phyloP scores from a whole-genome alignment of 2,113 vertebrate genomes.

The Dromaius novaehollandiae region DNA sequence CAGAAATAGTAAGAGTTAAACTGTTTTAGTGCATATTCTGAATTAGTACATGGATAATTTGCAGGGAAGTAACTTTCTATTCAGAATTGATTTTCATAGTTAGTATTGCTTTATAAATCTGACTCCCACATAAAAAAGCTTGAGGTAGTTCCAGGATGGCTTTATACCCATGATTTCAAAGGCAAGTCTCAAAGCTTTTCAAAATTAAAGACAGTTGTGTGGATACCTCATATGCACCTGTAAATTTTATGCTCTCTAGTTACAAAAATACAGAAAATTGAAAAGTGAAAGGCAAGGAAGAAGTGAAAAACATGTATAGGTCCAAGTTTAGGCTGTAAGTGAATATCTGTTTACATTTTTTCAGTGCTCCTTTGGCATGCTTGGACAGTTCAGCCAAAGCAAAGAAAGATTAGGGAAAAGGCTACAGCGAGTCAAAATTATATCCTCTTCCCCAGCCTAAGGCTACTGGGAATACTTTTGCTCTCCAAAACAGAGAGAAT shows the following conservation, averaged over 20 bases:
- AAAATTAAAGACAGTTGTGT: not conserved
- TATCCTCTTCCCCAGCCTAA: not conserved
- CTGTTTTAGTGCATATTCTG: not conserved
- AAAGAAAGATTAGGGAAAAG: not conserved
- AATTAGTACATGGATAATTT: not conserved
- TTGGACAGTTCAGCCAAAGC: not conserved
- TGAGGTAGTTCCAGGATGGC: no score
- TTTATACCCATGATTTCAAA: not conserved
- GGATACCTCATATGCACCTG: not conserved
- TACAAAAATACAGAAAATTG: not conserved
- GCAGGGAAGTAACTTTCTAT: not conserved
- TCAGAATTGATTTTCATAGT: not conserved
- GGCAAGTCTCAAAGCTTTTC: not conserved
- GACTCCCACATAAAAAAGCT: not conserved
- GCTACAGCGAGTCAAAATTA: not conserved
- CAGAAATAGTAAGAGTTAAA: constrained; percentile 42
- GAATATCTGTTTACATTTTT: not conserved
- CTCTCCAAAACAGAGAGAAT: not conserved
- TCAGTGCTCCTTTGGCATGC: not conserved
- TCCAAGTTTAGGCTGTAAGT: not conserved
- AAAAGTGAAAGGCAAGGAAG: not conserved
- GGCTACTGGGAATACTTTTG: not conserved
- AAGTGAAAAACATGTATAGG: not conserved
- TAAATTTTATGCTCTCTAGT: not conserved
- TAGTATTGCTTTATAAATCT: not conserved